Conservation (phyloP, 92 coral and sea anemone species). For the Phenganax subtilis region DNA sequence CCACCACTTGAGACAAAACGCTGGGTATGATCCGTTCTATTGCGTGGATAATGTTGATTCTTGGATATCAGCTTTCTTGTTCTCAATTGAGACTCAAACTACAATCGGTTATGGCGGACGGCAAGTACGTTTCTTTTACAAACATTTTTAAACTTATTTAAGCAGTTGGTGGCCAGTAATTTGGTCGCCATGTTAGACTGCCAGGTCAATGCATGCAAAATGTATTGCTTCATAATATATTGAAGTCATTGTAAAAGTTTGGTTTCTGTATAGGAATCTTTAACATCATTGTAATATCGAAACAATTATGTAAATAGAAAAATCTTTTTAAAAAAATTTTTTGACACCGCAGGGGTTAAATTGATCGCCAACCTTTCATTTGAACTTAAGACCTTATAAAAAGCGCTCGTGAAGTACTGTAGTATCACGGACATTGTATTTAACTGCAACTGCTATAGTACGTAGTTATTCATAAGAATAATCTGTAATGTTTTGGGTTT, state of each 20-base stretch:
- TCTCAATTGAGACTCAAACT: conserved; percentile 95
- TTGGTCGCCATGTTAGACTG: background rate
- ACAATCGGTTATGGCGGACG: conserved; percentile 96
- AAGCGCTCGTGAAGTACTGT: too few relatives aligned
- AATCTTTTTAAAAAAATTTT: too few relatives aligned
- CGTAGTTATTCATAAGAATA: too few relatives aligned
- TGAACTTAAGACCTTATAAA: too few relatives aligned
- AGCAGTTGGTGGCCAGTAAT: background rate
- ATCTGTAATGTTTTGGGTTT: too few relatives aligned
- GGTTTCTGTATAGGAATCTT: background rate
- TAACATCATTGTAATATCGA: too few relatives aligned
- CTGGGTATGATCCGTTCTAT: conserved; percentile 41
- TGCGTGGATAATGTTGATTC: conserved; percentile 87
- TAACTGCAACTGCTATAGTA: too few relatives aligned
- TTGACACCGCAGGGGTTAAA: too few relatives aligned
- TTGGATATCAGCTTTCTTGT: conserved; percentile 86
- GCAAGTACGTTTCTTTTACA: conserved; percentile 57
- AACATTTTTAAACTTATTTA: background rate
- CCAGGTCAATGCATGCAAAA: background rate
- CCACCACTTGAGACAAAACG: conserved; percentile 49
- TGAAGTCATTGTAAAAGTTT: background rate
- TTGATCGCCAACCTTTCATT: too few relatives aligned
- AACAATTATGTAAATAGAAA: background rate
- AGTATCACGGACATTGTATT: too few relatives aligned
- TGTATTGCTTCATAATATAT: background rate